Percentiles rank a stretch among this genome's conserved stretches.
Conservation (phyloP, 64 coral and sea anemone species). For the Pocillopora verrucosa region DNA sequence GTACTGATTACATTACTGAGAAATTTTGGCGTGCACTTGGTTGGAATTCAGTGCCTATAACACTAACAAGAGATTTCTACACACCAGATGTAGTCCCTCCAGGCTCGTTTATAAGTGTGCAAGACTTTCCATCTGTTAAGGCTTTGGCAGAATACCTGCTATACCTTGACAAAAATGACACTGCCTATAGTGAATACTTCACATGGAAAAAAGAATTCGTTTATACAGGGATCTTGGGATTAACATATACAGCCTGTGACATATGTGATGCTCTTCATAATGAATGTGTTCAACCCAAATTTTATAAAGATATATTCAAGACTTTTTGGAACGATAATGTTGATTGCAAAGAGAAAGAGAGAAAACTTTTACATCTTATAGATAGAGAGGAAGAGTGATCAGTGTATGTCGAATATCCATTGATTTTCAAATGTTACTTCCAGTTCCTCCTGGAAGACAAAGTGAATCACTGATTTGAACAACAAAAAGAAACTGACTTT, state of each 20-base stretch:
- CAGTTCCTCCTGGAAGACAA: too few relatives aligned
- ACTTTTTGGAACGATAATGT: background rate
- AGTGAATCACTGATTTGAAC: too few relatives aligned
- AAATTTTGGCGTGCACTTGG: background rate
- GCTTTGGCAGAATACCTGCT: background rate
- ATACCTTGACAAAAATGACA: background rate
- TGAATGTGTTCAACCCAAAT: background rate
- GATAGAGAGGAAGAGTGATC: background rate
- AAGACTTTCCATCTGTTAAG: slow-evolving; percentile 17
- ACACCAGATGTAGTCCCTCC: background rate
- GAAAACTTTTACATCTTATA: background rate
- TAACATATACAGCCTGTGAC: background rate
- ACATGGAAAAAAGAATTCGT: background rate
- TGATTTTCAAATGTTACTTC: too few relatives aligned
- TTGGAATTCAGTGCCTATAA: background rate
- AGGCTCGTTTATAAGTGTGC: background rate
- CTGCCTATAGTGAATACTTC: background rate
- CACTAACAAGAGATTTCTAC: background rate
- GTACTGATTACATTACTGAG: slow-evolving; percentile 10
- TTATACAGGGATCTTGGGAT: background rate
- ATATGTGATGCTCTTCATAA: background rate
- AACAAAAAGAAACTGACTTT: too few relatives aligned
- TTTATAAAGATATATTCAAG: background rate
- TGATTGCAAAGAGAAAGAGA: background rate
- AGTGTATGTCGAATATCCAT: too few relatives aligned